Base-by-base conservation (phyloP, 2,888 invertebrate genomes). In the Epinotia demarniana region DNA sequence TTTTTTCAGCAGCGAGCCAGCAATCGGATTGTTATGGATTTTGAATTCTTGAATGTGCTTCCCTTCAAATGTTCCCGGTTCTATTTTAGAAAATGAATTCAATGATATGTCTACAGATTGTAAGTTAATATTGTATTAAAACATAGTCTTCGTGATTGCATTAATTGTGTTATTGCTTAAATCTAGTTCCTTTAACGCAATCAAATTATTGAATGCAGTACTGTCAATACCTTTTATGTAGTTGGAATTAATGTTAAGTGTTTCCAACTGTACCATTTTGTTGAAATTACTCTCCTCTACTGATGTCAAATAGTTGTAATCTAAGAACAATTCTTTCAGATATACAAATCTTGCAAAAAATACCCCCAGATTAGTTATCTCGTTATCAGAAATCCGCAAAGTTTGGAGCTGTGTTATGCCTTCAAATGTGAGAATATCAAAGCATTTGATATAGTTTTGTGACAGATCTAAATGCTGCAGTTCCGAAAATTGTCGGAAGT, bases 381-480 rank as follows among this genome's bases (percentile, higher is more conserved):
- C 73, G 46, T 77, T 77, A 39, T 77, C 53, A 12, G 73, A 73
- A 39, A 77, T 27, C 18, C 46, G 55, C 18, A 77, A 23, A 16
- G 70, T 77, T 73, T 73, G 63, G 3, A 77, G 73, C 33, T 73
- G 66, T 33, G 76, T 68, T 23, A 73, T 63, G 49, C 76, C 76
- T 62, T 76, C 76, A 49, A 76, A 76, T 3, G 76, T 76, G 4
- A 76, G 67, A 16, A 76, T 68, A 18, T 76, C 68, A 16, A 76
- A 46, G 46, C 43, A 68, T 57, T 72, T 61, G 5, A 76, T 76
- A 33, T 19, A 57, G 68, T 76, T 76, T 5, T 76, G 57, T 13
- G 76, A 73, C 12, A 76, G 58, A 68, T 76, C 72, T 27, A 76
- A 73, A 73, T 76, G 33, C 2, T 68, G 49, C 12, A 76, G 19